Evolutionary conservation across 2,113 vertebrate genomes (phyloP).

Genomic region (Albula goreensis): DNA sequence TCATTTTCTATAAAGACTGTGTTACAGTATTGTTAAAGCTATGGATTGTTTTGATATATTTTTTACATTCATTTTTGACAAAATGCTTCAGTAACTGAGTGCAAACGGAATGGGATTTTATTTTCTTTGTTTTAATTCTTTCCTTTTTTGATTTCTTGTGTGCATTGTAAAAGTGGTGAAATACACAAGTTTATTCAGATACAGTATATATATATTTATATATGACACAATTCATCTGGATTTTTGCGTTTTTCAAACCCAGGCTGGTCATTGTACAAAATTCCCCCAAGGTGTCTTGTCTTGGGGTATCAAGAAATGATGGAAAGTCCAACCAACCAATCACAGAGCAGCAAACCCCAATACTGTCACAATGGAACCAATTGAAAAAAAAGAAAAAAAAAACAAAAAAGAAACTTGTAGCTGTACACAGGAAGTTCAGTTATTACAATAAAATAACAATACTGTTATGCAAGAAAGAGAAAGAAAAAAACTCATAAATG

Average conservation of each 20-base stretch:
- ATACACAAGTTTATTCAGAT: slow-evolving; percentile 28
- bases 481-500: slow-evolving; percentile 29
- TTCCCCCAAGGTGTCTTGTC: slow-evolving; percentile 8
- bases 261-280: slow-evolving; percentile 41
- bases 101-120: slow-evolving; percentile 55
- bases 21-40: slow-evolving; percentile 87
- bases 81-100: slow-evolving; percentile 70
- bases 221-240: slow-evolving; percentile 17
- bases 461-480: slow-evolving; percentile 59
- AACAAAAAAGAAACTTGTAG: slow-evolving; percentile 20
- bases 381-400: slow-evolving; percentile 47
- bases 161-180: slow-evolving; percentile 23
- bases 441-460: slow-evolving; percentile 66
- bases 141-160: slow-evolving; percentile 44
- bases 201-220: slow-evolving; percentile 29
- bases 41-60: slow-evolving; percentile 72
- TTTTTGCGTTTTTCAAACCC: slow-evolving; percentile 14
- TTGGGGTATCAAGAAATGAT: slow-evolving; percentile 15
- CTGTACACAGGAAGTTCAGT: slow-evolving; percentile 45
- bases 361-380: slow-evolving; percentile 58
- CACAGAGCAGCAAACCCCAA: slow-evolving; percentile 52
- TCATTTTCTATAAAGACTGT: slow-evolving; percentile 79
- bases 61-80: slow-evolving; percentile 78
- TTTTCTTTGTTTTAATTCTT: slow-evolving; percentile 44
- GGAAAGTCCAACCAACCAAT: slow-evolving; percentile 48